These are phyloP conservation scores for Anolis apletophallus DNA, from an alignment of 2,797 vertebrate genomes.

Conservation along the genomic window DNA sequence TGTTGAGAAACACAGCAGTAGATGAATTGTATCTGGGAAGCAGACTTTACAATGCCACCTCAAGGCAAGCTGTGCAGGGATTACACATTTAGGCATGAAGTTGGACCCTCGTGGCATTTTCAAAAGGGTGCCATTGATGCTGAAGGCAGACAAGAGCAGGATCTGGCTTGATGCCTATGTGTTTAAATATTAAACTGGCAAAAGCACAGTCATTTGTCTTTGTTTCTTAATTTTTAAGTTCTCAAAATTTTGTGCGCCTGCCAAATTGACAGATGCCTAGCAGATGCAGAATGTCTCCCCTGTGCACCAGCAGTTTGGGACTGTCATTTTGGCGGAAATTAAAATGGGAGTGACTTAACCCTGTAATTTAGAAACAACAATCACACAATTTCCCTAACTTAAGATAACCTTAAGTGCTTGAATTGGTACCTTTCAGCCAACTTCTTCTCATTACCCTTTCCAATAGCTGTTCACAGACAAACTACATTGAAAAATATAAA, in stretches of 20 bases:
- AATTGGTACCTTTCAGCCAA: not conserved
- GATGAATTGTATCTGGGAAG: not conserved
- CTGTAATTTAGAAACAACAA: not conserved
- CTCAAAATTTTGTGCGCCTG: not conserved
- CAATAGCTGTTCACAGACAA: not conserved
- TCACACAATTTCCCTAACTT: not conserved
- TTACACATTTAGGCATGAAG: not conserved
- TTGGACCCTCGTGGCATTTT: not conserved
- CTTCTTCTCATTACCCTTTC: not conserved
- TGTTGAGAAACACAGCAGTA: not conserved
- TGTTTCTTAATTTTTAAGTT: slow-evolving; percentile 29
- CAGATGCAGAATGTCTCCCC: not conserved
- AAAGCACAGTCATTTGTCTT: slow-evolving; percentile 19
- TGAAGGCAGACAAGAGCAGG: slow-evolving; percentile 1
- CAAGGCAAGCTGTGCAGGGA: not conserved
- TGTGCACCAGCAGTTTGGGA: not conserved
- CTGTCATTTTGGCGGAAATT: not conserved
- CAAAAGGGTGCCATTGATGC: not conserved
- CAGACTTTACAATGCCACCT: not conserved
- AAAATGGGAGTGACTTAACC: not conserved
- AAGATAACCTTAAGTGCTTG: not conserved
- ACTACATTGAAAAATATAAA: not conserved
- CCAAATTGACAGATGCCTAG: slow-evolving; percentile 5
- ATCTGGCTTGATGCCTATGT: not conserved
- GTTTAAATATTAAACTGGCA: slow-evolving; percentile 33